Conservation (phyloP, 2,888 invertebrate species). For the Polia nebulosa region DNA sequence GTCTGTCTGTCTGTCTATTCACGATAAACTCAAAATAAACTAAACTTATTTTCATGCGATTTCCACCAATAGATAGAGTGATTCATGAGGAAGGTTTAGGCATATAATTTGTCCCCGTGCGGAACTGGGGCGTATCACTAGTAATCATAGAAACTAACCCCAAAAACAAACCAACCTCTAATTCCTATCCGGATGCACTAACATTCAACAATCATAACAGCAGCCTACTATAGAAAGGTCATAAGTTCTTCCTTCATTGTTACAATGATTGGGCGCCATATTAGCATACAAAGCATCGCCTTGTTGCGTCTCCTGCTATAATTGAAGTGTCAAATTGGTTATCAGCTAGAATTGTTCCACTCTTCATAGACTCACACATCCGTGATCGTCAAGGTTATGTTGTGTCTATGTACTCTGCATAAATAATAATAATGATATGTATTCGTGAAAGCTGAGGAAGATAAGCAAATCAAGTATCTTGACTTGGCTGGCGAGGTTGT, state of each 20-base stretch:
- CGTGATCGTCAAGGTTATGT: constrained; percentile 61
- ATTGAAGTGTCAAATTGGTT: constrained; percentile 77
- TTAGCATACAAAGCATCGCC: constrained; percentile 78
- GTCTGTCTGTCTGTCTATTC: too few relatives aligned
- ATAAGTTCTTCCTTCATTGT: constrained; percentile 66
- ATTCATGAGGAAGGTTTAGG: too few relatives aligned
- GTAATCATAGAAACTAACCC: neutral
- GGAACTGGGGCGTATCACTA: too few relatives aligned
- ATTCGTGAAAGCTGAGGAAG: too few relatives aligned
- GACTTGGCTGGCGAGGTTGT: too few relatives aligned
- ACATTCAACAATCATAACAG: constrained; percentile 48
- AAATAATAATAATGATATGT: neutral
- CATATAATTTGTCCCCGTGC: too few relatives aligned
- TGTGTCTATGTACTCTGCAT: constrained; percentile 12
- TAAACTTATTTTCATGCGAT: too few relatives aligned
- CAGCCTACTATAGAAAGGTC: constrained; percentile 54
- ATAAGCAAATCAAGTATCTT: too few relatives aligned
- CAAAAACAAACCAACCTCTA: neutral
- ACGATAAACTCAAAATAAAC: too few relatives aligned
- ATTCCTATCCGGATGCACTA: constrained; percentile 24
- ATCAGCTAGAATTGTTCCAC: constrained; percentile 62
- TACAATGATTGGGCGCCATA: constrained; percentile 64
- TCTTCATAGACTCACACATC: constrained; percentile 40
- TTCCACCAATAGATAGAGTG: too few relatives aligned
- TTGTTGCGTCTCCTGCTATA: constrained; percentile 68